phyloP scores from a whole-genome alignment of 2,797 vertebrate genomes.

The Carapus acus region DNA sequence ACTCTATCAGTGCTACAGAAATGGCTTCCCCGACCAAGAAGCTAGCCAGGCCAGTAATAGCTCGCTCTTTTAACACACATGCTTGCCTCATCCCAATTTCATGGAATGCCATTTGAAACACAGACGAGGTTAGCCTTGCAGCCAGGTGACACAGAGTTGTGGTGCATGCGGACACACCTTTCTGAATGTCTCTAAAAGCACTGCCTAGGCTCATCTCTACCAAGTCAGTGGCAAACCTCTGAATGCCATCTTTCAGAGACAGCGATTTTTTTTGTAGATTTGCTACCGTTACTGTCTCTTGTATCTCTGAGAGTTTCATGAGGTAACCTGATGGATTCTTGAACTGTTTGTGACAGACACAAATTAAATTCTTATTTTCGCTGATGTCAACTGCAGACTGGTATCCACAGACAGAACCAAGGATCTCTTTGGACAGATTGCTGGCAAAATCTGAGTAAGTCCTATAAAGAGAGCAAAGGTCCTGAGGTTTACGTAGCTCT shows the following conservation, averaged over 20 bases:
- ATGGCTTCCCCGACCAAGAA: conserved; percentile 91
- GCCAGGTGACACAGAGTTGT: conserved; percentile 91
- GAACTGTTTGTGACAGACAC: conserved; percentile 78
- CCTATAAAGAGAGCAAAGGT: conserved; percentile 72
- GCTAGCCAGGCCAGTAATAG: conserved; percentile 84
- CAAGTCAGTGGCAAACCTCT: conserved; percentile 89
- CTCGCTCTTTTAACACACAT: conserved; percentile 83
- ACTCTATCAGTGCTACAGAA: conserved; percentile 85
- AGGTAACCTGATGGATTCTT: conserved; percentile 70
- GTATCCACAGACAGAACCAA: conserved; percentile 82
- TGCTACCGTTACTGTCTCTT: conserved; percentile 72
- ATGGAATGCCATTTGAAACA: conserved; percentile 97
- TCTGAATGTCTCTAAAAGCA: conserved; percentile 92
- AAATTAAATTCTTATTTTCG: conserved; percentile 77
- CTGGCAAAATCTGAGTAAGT: conserved; percentile 87
- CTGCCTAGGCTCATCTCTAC: conserved; percentile 93
- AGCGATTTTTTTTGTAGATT: conserved; percentile 79
- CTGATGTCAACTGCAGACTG: conserved; percentile 73
- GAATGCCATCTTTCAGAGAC: conserved; percentile 87
- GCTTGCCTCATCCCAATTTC: conserved; percentile 89
- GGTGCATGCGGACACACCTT: conserved; percentile 90
- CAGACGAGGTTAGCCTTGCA: conserved; percentile 86
- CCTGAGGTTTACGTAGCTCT: conserved; percentile 73
- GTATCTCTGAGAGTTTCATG: conserved; percentile 78
- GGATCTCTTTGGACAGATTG: conserved; percentile 85